Conservation (phyloP, 1,140 invertebrate genomes). For the Ctenoplectra terminalis region DNA sequence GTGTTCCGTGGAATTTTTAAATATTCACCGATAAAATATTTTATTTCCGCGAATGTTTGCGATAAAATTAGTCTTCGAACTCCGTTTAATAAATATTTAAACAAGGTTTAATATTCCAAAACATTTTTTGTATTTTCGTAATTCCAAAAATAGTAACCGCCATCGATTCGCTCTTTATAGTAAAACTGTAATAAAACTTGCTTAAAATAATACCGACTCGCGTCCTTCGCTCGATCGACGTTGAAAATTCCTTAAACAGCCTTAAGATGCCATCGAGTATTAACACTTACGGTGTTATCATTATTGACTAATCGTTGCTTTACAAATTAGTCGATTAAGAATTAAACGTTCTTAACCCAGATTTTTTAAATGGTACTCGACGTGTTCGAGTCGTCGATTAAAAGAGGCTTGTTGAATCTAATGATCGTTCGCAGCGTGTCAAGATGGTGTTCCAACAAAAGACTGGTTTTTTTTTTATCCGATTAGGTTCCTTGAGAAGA, state of each 20-base stretch:
- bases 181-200: too few relatives aligned
- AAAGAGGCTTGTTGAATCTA: background rate
- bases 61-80: too few relatives aligned
- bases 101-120: too few relatives aligned
- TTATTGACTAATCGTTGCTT: background rate
- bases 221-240: background rate
- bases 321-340: slow-evolving; percentile 13
- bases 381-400: background rate
- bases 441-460: background rate
- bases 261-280: background rate
- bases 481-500: background rate
- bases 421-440: background rate
- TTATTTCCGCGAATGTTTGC: too few relatives aligned
- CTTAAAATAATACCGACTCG: too few relatives aligned
- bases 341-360: slow-evolving; percentile 37
- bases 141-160: too few relatives aligned
- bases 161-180: too few relatives aligned
- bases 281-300: background rate
- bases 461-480: background rate
- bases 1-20: too few relatives aligned
- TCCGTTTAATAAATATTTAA: too few relatives aligned
- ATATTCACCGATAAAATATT: too few relatives aligned
- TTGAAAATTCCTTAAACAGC: background rate
- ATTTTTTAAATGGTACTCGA: slow-evolving; percentile 40
- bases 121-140: too few relatives aligned